Conservation (phyloP, 1,140 invertebrate genomes). For the Drosophila nigrodunni region DNA sequence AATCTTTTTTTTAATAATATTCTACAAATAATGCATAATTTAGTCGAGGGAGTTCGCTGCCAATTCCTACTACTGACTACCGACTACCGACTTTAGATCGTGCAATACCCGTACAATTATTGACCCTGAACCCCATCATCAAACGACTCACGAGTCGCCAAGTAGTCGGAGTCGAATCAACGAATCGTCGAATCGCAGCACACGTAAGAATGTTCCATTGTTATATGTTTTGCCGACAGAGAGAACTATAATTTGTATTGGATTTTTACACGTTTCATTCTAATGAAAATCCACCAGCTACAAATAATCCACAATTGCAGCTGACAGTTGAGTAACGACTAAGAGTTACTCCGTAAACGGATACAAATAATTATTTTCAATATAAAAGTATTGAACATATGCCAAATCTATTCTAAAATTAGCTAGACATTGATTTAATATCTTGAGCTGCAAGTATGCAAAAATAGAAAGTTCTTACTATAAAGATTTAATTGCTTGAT, state of each 20-base stretch:
- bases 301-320: background rate
- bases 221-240: slow-evolving; percentile 40
- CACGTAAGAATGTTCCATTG: slow-evolving; percentile 68
- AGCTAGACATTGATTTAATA: background rate
- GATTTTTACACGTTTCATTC: slow-evolving; percentile 78
- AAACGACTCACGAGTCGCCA: slow-evolving; percentile 27
- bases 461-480: background rate
- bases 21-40: slow-evolving; percentile 77
- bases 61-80: background rate
- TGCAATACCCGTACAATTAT: slow-evolving; percentile 56
- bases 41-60: slow-evolving; percentile 32
- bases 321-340: background rate
- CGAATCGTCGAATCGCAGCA: slow-evolving; percentile 19
- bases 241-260: slow-evolving; percentile 59
- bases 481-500: background rate
- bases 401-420: background rate
- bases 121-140: slow-evolving; percentile 69
- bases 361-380: background rate
- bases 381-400: background rate
- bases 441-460: background rate
- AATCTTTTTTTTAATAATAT: slow-evolving; percentile 50
- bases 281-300: slow-evolving; percentile 39
- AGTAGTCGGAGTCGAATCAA: background rate
- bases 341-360: background rate
- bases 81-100: slow-evolving; percentile 35